Evolutionary conservation across 2,888 invertebrate species (phyloP).

Genomic region (Diarsia dahlii): DNA sequence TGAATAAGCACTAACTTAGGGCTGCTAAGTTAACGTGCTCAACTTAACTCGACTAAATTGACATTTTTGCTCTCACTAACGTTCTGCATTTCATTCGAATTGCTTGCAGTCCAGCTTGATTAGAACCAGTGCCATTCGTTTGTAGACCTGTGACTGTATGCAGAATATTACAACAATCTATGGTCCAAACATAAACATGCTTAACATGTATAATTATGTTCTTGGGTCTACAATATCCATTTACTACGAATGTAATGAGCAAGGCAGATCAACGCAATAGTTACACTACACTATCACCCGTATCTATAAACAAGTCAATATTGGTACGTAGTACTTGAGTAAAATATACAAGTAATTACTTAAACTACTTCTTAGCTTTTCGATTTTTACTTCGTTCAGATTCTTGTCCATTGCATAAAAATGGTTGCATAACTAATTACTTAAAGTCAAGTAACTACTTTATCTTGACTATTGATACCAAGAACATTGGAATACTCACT

Average conservation of each 20-base stretch:
- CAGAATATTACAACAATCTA: neutral
- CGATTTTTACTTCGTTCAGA: too few species aligned
- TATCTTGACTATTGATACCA: neutral
- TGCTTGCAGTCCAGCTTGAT: neutral
- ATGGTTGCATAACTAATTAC: too few species aligned
- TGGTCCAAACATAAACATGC: neutral
- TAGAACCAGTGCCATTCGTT: neutral
- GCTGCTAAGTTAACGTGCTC: slow-evolving; percentile 31
- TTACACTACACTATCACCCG: neutral
- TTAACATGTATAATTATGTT: neutral
- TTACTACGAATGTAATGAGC: neutral
- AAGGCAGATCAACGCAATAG: neutral
- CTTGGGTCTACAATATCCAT: neutral
- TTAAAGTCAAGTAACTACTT: neutral
- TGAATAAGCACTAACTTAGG: slow-evolving; percentile 57
- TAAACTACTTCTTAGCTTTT: too few species aligned
- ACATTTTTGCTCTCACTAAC: neutral
- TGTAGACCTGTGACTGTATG: neutral
- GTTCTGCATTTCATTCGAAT: neutral
- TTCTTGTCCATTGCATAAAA: too few species aligned
- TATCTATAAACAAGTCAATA: too few species aligned
- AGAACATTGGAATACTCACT: neutral
- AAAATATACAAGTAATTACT: too few species aligned
- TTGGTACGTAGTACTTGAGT: too few species aligned
- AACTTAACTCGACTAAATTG: neutral